Base-by-base conservation (phyloP, 2,797 vertebrate genomes). In the Molossus molossus region DNA sequence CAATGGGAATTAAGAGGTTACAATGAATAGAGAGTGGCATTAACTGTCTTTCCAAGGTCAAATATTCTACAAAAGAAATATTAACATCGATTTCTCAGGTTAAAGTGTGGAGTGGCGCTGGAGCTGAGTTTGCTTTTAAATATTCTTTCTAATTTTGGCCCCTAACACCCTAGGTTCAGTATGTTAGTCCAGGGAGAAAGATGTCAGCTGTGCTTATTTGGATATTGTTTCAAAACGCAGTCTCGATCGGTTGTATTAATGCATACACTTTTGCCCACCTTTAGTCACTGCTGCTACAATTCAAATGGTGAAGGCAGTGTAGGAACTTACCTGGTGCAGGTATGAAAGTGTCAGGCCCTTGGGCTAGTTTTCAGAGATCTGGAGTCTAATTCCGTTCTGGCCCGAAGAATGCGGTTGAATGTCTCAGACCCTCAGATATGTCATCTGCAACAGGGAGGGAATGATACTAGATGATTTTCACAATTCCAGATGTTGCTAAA, bases 1-100 rank as follows among this genome's bases (percentile, higher is more conserved):
- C 57, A 73, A 77, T 76, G 33, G 70, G 45, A 69, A 97, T 93
- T 96, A 97, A 97, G 64, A 58, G 53, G 93, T 94, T 93, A 95
- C 13, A 83, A 18, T 53, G 80, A 95, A 23, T 60, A 57, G 73
- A 94, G 64, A 88, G n/a, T 55, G 60, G 69, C 93, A 95, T 96
- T 95, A 85, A 29, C 79, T 50, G 93, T 10, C 33, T 25, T 70
- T 92, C 95, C 29, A 82, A 90, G 58, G 73, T 40, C 69, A 2
- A 18, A 81, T 94, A 50, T 70, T 64, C 97, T 89, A 89, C 33
- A 79, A 89, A 97, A 96, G 11, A 95, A 97, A 75, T 17, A 75
- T 1, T 21, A 93, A 84, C 9, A 96, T 96, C 9, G 73, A 25
- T 45, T 92, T 88, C 18, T 97, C 69, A 94, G 64, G 18, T 20